Conservation (phyloP, 2,113 vertebrate species). For the Polypterus bichir region DNA sequence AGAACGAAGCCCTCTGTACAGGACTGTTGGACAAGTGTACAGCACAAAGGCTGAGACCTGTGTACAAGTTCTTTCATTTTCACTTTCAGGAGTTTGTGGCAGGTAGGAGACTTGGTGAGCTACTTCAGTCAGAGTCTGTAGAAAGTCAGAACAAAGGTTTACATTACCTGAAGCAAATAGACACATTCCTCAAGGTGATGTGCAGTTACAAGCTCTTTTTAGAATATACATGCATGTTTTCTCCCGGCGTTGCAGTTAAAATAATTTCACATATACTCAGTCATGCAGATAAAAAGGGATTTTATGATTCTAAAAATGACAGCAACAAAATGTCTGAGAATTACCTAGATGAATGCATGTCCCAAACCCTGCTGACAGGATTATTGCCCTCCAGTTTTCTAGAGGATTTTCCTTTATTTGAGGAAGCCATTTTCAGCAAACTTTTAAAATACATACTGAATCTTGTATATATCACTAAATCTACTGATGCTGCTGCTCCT, state of each 20-base stretch:
- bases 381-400: slow-evolving; percentile 3
- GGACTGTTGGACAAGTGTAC: slow-evolving; percentile 34
- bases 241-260: slow-evolving; percentile 22
- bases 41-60: slow-evolving; percentile 31
- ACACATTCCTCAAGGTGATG: slow-evolving; percentile 21
- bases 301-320: slow-evolving; percentile 19
- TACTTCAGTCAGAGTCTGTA: slow-evolving; percentile 26
- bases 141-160: slow-evolving; percentile 24
- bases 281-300: slow-evolving; percentile 16
- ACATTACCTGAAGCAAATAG: slow-evolving; percentile 28
- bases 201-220: slow-evolving; percentile 16
- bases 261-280: slow-evolving; percentile 31
- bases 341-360: slow-evolving; percentile 20
- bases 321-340: slow-evolving; percentile 8
- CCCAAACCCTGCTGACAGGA: slow-evolving; percentile 18
- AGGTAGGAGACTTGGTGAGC: slow-evolving; percentile 22
- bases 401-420: background rate
- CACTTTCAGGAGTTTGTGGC: slow-evolving; percentile 37
- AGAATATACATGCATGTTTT: slow-evolving; percentile 14
- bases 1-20: slow-evolving; percentile 22
- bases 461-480: background rate
- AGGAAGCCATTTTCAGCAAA: background rate
- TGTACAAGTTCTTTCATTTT: slow-evolving; percentile 27
- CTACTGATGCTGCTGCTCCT: slow-evolving; percentile 5
- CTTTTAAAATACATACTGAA: background rate